Evolutionary conservation across 1,140 invertebrate genomes (phyloP).

Genomic region (Pogonus chalceus): DNA sequence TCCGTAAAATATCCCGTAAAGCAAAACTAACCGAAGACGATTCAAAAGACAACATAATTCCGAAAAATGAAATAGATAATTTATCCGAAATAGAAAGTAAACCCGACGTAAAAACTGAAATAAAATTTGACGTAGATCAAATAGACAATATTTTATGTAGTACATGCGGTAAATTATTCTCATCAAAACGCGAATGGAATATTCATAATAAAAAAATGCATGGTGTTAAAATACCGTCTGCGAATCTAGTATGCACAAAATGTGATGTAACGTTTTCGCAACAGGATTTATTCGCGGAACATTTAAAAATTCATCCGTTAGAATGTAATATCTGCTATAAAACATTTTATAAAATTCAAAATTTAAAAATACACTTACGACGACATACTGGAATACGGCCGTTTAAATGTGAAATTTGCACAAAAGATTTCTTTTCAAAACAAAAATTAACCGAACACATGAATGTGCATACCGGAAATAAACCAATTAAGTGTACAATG

Average conservation of each 20-base stretch:
- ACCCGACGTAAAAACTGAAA: slow-evolving; percentile 7
- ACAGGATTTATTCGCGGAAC: slow-evolving; percentile 51
- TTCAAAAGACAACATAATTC: slow-evolving; percentile 11
- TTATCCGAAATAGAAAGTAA: no score
- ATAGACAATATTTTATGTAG: slow-evolving; percentile 12
- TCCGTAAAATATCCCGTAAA: slow-evolving; percentile 23
- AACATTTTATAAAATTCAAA: slow-evolving; percentile 59
- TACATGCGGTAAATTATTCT: slow-evolving; percentile 11
- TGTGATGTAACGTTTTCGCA: slow-evolving; percentile 50
- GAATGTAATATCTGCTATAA: slow-evolving; percentile 71
- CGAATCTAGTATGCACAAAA: slow-evolving; percentile 36
- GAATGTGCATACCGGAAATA: slow-evolving; percentile 69
- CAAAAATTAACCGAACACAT: slow-evolving; percentile 70
- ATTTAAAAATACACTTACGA: slow-evolving; percentile 65
- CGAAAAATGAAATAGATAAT: not conserved
- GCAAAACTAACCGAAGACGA: slow-evolving; percentile 26
- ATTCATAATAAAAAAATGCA: slow-evolving; percentile 44
- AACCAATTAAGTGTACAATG: slow-evolving; percentile 68
- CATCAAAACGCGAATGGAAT: slow-evolving; percentile 36
- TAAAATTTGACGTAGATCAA: slow-evolving; percentile 23
- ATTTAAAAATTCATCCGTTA: slow-evolving; percentile 66
- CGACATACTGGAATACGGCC: slow-evolving; percentile 68
- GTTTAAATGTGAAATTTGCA: slow-evolving; percentile 65
- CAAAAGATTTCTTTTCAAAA: slow-evolving; percentile 69
- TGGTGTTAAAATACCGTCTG: slow-evolving; percentile 14